Conservation (phyloP, 1,140 invertebrate genomes). For the Aphaenogaster floridana region DNA sequence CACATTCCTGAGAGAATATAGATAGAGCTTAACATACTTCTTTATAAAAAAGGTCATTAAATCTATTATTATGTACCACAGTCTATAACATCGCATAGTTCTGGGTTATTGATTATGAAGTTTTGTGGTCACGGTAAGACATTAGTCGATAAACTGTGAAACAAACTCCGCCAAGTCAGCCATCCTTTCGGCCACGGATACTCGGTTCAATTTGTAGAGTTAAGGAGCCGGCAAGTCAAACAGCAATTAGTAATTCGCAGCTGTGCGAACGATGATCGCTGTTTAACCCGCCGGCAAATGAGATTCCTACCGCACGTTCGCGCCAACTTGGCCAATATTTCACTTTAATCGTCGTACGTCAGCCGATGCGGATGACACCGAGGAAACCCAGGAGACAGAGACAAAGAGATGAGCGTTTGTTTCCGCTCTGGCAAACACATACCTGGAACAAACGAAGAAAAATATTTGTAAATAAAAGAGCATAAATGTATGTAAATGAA, state of each 20-base stretch:
- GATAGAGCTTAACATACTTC: neutral
- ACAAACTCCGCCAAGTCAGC: constrained; percentile 40
- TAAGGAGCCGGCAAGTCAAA: constrained; percentile 63
- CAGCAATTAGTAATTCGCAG: constrained; percentile 69
- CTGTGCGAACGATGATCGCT: constrained; percentile 64
- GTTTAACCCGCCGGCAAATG: constrained; percentile 63
- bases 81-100: constrained; percentile 6
- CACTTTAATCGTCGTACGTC: constrained; percentile 66
- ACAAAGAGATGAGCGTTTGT: constrained; percentile 44
- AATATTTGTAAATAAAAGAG: neutral
- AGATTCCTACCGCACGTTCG: constrained; percentile 59
- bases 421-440: constrained; percentile 8
- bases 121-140: neutral
- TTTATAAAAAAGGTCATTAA: neutral
- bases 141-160: constrained; percentile 44
- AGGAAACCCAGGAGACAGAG: constrained; percentile 10
- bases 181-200: constrained; percentile 8
- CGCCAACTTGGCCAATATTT: constrained; percentile 68
- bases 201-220: constrained; percentile 58
- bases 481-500: neutral
- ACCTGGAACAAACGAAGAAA: neutral
- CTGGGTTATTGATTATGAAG: constrained; percentile 13
- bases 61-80: neutral
- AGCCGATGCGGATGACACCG: constrained; percentile 63
- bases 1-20: neutral